Evolutionary conservation across 1,140 invertebrate genomes (phyloP).

Genomic region (Aporrectodea caliginosa): DNA sequence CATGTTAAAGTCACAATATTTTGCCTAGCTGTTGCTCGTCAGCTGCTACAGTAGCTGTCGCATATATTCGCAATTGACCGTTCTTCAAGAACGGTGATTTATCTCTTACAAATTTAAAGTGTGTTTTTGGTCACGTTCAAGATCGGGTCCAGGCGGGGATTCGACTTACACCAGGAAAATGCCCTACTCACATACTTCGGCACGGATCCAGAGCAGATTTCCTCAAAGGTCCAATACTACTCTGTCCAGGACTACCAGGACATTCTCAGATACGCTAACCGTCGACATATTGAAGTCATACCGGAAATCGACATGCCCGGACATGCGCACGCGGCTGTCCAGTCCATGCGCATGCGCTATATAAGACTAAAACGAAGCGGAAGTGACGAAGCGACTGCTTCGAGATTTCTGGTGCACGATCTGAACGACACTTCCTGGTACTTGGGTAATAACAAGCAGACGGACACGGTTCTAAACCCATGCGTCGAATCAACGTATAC

Average conservation of each 20-base stretch:
- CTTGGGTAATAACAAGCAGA: neutral
- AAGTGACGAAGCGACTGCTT: neutral
- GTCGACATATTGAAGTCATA: constrained; percentile 45
- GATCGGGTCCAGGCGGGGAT: neutral
- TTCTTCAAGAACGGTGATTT: too few relatives aligned
- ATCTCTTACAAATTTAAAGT: too few relatives aligned
- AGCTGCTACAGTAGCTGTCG: too few relatives aligned
- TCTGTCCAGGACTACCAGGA: constrained; percentile 42
- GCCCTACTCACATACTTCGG: neutral
- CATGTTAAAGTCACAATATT: too few relatives aligned
- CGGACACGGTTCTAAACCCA: constrained; percentile 10
- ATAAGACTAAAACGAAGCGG: neutral
- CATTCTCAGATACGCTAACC: constrained; percentile 41
- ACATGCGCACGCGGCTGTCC: constrained; percentile 41
- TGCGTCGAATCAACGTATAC: constrained; percentile 18
- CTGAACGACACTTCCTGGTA: constrained; percentile 13
- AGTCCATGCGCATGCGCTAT: neutral
- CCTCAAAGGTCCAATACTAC: constrained; percentile 35
- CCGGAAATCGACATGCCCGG: constrained; percentile 51
- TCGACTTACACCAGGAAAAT: neutral
- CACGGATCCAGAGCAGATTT: neutral
- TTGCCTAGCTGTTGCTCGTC: too few relatives aligned
- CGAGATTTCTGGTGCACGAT: constrained; percentile 5
- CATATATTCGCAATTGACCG: too few relatives aligned
- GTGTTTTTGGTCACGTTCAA: too few relatives aligned